Conservation (phyloP, 2,113 vertebrate genomes). For the Leptobrachium ailaonicum region DNA sequence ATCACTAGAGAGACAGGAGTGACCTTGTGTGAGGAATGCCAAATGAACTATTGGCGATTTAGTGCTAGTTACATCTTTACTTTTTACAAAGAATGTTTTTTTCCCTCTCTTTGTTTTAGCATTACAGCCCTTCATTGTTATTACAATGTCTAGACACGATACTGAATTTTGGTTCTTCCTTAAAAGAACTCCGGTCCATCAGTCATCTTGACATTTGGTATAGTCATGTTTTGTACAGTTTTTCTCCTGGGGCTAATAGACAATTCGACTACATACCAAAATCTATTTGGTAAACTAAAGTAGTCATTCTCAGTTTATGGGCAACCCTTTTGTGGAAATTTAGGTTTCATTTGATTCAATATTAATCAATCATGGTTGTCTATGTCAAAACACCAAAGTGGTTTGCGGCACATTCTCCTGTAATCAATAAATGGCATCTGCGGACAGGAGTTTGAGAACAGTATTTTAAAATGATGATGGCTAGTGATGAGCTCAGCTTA, state of each 20-base stretch:
- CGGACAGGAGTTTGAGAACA: too few species aligned
- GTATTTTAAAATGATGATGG: neutral
- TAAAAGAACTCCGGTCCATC: neutral
- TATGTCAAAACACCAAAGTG: too few species aligned
- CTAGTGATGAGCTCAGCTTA: neutral
- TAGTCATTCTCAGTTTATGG: too few species aligned
- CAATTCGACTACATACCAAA: conserved; percentile 26
- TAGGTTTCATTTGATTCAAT: too few species aligned
- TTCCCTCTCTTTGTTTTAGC: too few species aligned
- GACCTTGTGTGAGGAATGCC: neutral
- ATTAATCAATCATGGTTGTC: too few species aligned
- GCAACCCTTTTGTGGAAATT: too few species aligned
- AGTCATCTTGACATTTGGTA: neutral
- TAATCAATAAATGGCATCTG: too few species aligned
- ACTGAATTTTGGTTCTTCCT: neutral
- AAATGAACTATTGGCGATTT: neutral
- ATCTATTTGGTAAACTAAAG: conserved; percentile 23
- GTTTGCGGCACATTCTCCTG: too few species aligned
- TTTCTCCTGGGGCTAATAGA: conserved; percentile 12
- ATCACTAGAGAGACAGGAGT: neutral
- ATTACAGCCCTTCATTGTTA: neutral
- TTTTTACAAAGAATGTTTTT: neutral
- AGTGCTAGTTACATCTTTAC: neutral
- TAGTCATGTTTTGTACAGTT: neutral
- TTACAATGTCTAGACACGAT: neutral